A percentile compares a stretch with the other conserved stretches of the same genome.
These are phyloP conservation scores for Acanthosepion esculentum DNA, from an alignment of 2,888 invertebrate species.

Conservation along the genomic window DNA sequence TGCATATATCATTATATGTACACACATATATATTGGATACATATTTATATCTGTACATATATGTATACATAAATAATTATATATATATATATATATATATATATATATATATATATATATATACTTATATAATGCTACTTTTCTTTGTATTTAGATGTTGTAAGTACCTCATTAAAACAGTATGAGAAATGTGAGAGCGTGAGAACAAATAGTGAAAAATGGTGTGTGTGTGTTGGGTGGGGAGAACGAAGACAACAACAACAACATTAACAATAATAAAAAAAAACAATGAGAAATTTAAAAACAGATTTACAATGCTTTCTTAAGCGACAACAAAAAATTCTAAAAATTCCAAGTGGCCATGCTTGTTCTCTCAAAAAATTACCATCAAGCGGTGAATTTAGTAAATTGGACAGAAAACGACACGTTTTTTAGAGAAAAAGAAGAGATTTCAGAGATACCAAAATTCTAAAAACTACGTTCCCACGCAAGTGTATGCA, in stretches of 20 bases:
- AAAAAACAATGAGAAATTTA: too few relatives aligned
- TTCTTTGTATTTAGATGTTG: conserved; percentile 4
- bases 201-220: neutral
- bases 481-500: neutral
- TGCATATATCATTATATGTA: too few relatives aligned
- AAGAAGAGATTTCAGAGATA: neutral
- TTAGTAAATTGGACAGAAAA: neutral
- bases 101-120: neutral
- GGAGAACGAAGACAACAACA: neutral
- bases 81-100: neutral
- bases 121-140: neutral
- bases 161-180: neutral
- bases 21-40: neutral
- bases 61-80: too few relatives aligned
- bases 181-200: neutral
- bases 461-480: neutral
- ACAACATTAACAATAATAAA: neutral
- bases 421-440: neutral
- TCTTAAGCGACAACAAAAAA: conserved; percentile 1
- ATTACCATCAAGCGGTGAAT: neutral
- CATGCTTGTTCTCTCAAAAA: conserved; percentile 18
- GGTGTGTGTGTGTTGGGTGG: neutral
- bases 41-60: neutral
- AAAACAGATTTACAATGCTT: neutral
- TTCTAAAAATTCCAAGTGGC: neutral